A percentile compares a stretch with the other conserved stretches of the same genome.
These are phyloP conservation scores for Stegodyphus dumicola DNA, from an alignment of 1,140 invertebrate species.

Conservation along the genomic window DNA sequence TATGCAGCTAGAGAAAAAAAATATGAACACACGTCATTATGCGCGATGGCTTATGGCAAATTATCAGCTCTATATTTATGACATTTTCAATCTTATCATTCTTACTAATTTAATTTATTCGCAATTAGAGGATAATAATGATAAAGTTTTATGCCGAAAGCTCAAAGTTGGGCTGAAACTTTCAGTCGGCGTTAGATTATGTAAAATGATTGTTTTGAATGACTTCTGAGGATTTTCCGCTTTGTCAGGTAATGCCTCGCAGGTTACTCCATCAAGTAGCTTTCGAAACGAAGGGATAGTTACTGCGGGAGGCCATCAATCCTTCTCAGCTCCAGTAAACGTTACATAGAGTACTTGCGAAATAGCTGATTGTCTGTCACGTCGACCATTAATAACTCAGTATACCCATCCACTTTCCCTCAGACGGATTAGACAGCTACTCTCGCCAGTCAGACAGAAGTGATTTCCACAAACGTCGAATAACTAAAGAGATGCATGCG, in stretches of 20 bases:
- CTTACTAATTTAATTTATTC: too few species aligned
- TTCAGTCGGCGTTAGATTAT: too few species aligned
- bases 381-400: slow-evolving; percentile 12
- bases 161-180: too few species aligned
- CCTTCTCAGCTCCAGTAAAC: slow-evolving; percentile 12
- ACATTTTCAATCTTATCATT: too few species aligned
- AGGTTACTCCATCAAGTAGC: background rate
- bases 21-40: too few species aligned
- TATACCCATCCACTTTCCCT: background rate
- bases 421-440: background rate
- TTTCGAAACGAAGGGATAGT: background rate
- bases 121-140: too few species aligned
- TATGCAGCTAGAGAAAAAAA: too few species aligned
- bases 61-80: too few species aligned
- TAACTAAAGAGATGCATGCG: too few species aligned
- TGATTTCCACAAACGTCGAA: too few species aligned
- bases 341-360: background rate
- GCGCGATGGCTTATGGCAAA: too few species aligned
- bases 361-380: slow-evolving; percentile 9
- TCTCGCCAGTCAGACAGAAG: background rate
- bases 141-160: too few species aligned
- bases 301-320: slow-evolving; percentile 24
- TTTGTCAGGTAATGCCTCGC: background rate
- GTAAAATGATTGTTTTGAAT: background rate
- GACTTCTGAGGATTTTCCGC: background rate